Evolutionary conservation across 1,140 invertebrate genomes (phyloP).

Genomic region (Procambarus clarkii): DNA sequence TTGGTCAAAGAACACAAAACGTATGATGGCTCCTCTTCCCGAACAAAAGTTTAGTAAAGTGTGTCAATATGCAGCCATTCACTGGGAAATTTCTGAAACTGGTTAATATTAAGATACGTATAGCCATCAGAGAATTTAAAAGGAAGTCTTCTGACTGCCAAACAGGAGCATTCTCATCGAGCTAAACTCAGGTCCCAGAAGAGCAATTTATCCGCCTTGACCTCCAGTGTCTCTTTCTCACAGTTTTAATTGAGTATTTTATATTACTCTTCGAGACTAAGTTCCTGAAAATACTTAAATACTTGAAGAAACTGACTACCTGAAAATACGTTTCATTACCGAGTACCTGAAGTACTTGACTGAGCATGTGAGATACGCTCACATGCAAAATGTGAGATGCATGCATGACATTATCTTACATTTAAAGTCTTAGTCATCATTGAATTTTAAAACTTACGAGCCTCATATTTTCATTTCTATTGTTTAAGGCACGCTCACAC

Average conservation of each 20-base stretch:
- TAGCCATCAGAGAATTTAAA: neutral
- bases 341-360: too few species aligned
- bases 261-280: too few species aligned
- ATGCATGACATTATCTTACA: too few species aligned
- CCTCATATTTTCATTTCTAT: neutral
- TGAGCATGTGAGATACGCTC: too few species aligned
- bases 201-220: neutral
- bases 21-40: neutral
- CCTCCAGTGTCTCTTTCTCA: neutral
- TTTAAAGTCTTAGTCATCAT: neutral
- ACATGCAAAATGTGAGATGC: too few species aligned
- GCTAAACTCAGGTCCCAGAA: neutral
- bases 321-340: too few species aligned
- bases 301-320: neutral
- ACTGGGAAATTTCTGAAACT: neutral
- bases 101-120: neutral
- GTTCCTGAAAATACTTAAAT: neutral
- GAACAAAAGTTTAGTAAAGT: neutral
- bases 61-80: conserved; percentile 2
- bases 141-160: neutral
- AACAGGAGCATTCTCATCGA: neutral
- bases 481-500: too few species aligned
- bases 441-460: neutral
- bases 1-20: neutral
- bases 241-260: too few species aligned